Evolutionary conservation across 2,888 invertebrate genomes (phyloP).

Genomic region (Sericinus montela): DNA sequence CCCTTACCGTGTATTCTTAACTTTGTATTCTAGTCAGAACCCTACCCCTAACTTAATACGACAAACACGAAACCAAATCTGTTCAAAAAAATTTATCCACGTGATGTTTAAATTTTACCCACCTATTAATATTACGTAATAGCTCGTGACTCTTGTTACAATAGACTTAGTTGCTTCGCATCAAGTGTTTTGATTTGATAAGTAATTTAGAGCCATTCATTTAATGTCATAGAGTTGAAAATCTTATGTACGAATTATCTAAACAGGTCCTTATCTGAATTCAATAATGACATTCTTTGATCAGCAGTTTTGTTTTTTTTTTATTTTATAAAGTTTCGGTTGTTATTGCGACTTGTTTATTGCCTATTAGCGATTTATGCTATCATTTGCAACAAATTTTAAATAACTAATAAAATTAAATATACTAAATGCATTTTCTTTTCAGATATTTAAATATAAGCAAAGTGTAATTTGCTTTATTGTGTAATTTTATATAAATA

Average conservation of each 20-base stretch:
- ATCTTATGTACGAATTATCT: constrained; percentile 24
- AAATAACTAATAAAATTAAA: no score
- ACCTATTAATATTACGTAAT: constrained; percentile 59
- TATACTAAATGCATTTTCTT: no score
- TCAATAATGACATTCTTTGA: constrained; percentile 55
- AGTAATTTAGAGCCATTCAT: constrained; percentile 39
- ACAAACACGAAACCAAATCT: constrained; percentile 28
- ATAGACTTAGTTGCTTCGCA: constrained; percentile 48
- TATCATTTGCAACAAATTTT: no score
- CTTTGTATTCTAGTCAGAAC: constrained; percentile 13
- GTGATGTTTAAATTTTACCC: constrained; percentile 48
- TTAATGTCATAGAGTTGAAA: constrained; percentile 32
- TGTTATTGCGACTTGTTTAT: constrained; percentile 23
- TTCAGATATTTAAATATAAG: no score
- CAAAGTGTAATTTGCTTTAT: no score
- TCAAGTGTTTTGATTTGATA: constrained; percentile 38
- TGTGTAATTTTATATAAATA: no score
- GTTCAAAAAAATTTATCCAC: constrained; percentile 36
- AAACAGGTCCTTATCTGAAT: constrained; percentile 41
- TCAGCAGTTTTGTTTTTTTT: constrained; percentile 51
- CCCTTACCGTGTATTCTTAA: constrained; percentile 15
- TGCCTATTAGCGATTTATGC: no score
- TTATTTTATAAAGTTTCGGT: constrained; percentile 32
- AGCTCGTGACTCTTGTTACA: constrained; percentile 74
- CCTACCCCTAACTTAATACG: constrained; percentile 27